Base-by-base conservation (phyloP, 1,140 invertebrate genomes). In the Lasioglossum albipes region DNA sequence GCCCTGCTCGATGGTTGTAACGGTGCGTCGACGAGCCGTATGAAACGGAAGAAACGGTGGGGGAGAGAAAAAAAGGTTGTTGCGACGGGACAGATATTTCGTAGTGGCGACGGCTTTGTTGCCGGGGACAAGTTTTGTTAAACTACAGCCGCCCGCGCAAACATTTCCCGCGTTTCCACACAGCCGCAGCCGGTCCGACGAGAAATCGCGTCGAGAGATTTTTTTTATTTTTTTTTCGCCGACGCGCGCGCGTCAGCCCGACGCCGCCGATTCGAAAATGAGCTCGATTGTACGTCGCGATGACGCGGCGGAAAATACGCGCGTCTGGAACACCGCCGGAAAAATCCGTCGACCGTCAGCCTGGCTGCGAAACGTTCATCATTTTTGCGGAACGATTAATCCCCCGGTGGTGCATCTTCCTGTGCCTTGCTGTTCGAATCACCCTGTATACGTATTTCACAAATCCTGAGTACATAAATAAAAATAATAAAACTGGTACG, bases 21-120 rank as follows among this genome's bases (percentile, higher is more conserved):
- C 45, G 45, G 16, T 12, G 49, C 49, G 13, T 52, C 49, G 52
- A 16, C 57, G 57, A 7, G 62, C 16, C 27, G 77, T 31, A 81
- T 31, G 66, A 70, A 76, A 69, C 65, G 65, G 66, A 70, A 70
- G 20, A 36, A 36, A 36, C 1, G 36, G 12, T 13, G 2, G 52
- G 52, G 12, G 52, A 12, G 66, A 22, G 42, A 76, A 64, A 65
- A 41, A 67, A 69, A 54, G 42, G 65, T 54, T 54, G 67, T 67
- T 57, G 74, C n/a, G 61, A 18, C n/a, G 5, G 31, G 57, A 81
- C 74, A 76, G 67, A 81, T 81, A 81, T 81, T 81, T 66, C 49
- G 45, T 69, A 27, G 66, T 57, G 49, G 49, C 62, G 77, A 79
- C 72, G 36, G 74, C 79, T 81, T 81, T 77, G 65, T 81, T 42